Base-by-base conservation (phyloP, 2,797 vertebrate genomes). In the Catharus ustulatus region DNA sequence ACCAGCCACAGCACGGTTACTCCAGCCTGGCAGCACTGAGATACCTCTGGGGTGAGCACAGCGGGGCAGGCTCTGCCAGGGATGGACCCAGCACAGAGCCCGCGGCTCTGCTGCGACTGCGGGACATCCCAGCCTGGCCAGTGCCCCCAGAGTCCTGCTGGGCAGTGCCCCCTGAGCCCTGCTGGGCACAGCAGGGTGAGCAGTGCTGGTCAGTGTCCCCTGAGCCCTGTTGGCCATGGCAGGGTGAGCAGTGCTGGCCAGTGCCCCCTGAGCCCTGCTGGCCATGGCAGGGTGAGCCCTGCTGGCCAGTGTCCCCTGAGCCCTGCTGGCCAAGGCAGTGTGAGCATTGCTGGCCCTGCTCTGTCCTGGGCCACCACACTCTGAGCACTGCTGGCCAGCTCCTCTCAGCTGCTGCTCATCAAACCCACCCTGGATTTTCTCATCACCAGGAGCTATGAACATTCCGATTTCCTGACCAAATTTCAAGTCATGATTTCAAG, bases 41-140 rank as follows among this genome's bases (percentile, higher is more conserved):
- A 5, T 4, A 22, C 2, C 32, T 26, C 24, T 15, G 3, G 4
- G 0, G 2, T 0, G 2, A 62, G 4, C 15, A 24, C 52, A 15
- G 46, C 2, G 8, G 1, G 71, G 0, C 11, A 4, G 1, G 32
- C 52, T 5, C 29, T 4, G 5, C 5, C 21, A 10, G 59, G 15
- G 30, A 34, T 2, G 16, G 62, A 12, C 11, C 29, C 42, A 1
- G n/a, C 54, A 9, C 0, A 1, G 54, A 19, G 10, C 13, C 19
- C 0, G 4, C 0, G 27, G 7, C 43, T 64, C 45, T 58, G 34
- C 52, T 46, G 29, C 30, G 16, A 27, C 13, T 52, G 27, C 26
- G 34, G 14, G 19, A 34, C 19, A 52, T 9, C 32, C 0, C 23
- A 71, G 69, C 76, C 36, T 14, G 45, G 69, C 64, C 85, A 88